These are phyloP conservation scores for Agrilus biguttatus DNA, from an alignment of 2,888 invertebrate species.

Conservation along the genomic window DNA sequence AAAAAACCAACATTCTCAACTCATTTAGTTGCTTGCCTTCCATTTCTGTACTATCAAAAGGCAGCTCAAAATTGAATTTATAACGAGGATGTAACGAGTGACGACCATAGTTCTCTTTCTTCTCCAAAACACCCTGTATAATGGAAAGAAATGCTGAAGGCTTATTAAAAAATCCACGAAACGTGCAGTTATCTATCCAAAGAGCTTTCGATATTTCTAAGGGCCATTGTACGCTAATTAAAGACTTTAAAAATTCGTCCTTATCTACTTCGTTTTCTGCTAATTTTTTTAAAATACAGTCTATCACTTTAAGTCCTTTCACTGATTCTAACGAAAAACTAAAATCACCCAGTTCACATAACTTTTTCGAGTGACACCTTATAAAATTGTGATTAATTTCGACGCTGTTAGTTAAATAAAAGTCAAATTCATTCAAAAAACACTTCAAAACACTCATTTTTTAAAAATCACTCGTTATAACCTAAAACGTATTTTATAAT, in stretches of 20 bases:
- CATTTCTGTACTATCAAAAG: conserved; percentile 18
- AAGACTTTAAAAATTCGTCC: conserved; percentile 17
- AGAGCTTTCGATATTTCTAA: conserved; percentile 31
- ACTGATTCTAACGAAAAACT: conserved; percentile 40
- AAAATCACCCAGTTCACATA: conserved; percentile 44
- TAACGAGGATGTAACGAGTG: conserved; percentile 5
- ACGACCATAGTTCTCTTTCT: conserved; percentile 20
- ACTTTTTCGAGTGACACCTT: conserved; percentile 43
- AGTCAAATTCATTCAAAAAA: conserved; percentile 11
- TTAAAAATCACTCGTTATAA: background rate
- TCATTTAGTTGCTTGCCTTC: conserved; percentile 23
- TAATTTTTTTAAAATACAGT: background rate
- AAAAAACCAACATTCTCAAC: conserved; percentile 27
- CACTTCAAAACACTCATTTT: conserved; percentile 12
- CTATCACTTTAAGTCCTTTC: background rate
- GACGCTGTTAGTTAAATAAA: conserved; percentile 10
- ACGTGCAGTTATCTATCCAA: conserved; percentile 29
- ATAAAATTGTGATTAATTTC: conserved; percentile 25
- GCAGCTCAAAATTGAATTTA: conserved; percentile 13
- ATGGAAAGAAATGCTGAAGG: conserved; percentile 17
- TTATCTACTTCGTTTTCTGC: background rate
- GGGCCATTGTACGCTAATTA: conserved; percentile 37
- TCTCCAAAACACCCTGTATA: conserved; percentile 19
- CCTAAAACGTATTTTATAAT: too few species aligned
- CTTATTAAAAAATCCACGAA: conserved; percentile 40